Percentiles rank a stretch among this genome's conserved stretches.
Conservation (phyloP, 1,140 invertebrate species). For the Lethocerus indicus region DNA sequence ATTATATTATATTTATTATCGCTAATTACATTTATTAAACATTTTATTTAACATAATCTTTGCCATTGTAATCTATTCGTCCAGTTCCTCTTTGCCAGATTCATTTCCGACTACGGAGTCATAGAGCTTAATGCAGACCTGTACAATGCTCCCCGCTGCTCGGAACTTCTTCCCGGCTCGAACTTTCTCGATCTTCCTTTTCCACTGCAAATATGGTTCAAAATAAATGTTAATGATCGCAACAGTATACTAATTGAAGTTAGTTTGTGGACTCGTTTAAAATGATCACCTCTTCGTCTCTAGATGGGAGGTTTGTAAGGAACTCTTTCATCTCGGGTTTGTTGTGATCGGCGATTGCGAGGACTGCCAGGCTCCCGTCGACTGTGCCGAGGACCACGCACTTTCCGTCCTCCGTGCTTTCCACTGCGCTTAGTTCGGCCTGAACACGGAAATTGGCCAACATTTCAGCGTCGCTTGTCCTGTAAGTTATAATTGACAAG, state of each 20-base stretch:
- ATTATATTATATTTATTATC: too few species aligned
- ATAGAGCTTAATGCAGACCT: slow-evolving; percentile 19
- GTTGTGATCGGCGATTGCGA: slow-evolving; percentile 71
- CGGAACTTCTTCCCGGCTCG: slow-evolving; percentile 45
- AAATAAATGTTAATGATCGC: neutral
- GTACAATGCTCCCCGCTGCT: slow-evolving; percentile 38
- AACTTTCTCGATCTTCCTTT: slow-evolving; percentile 46
- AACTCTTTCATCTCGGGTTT: slow-evolving; percentile 44
- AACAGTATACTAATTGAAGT: neutral
- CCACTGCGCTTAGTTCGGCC: slow-evolving; percentile 75
- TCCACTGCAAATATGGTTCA: slow-evolving; percentile 36
- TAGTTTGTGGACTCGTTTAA: neutral
- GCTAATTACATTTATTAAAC: too few species aligned
- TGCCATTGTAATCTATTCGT: too few species aligned
- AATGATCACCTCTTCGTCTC: slow-evolving; percentile 40
- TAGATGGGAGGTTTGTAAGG: slow-evolving; percentile 45
- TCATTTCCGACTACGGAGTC: too few species aligned
- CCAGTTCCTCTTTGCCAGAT: too few species aligned
- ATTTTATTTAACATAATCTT: too few species aligned
- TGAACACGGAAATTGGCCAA: slow-evolving; percentile 86
- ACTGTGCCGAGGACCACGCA: slow-evolving; percentile 76
- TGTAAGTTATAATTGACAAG: too few species aligned
- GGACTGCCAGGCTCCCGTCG: slow-evolving; percentile 83
- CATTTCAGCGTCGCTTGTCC: slow-evolving; percentile 69
- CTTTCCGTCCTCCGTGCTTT: slow-evolving; percentile 63